These are phyloP conservation scores for Oreocharis arfaki DNA, from an alignment of 2,113 vertebrate genomes.

Conservation along the genomic window DNA sequence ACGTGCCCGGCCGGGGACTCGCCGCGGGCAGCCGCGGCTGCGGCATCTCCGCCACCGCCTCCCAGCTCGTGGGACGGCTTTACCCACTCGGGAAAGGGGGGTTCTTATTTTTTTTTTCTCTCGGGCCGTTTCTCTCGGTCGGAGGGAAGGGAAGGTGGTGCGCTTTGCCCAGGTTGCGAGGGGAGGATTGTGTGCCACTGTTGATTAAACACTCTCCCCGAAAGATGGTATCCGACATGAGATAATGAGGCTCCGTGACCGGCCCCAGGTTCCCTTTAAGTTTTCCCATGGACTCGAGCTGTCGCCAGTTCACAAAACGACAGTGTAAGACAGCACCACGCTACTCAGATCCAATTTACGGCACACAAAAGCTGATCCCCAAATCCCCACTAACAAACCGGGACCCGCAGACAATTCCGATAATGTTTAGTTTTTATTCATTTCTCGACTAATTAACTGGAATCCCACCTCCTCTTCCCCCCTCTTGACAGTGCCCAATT, in stretches of 20 bases:
- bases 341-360: constrained; percentile 91
- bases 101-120: rapidly evolving
- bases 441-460: constrained; percentile 96
- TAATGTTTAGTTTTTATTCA: constrained; percentile 86
- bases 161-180: constrained; percentile 22
- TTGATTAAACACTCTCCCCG: constrained; percentile 76
- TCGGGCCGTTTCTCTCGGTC: background rate
- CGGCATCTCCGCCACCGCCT: background rate
- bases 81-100: background rate
- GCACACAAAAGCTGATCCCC: constrained; percentile 90
- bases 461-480: constrained; percentile 78
- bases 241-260: constrained; percentile 86
- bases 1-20: background rate
- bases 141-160: background rate
- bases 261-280: constrained; percentile 78
- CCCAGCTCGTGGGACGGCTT: background rate
- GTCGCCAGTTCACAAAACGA: constrained; percentile 86
- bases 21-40: background rate
- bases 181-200: constrained; percentile 17
- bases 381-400: constrained; percentile 87
- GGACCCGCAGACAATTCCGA: constrained; percentile 82
- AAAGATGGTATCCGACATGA: constrained; percentile 84
- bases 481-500: constrained; percentile 89
- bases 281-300: constrained; percentile 85
- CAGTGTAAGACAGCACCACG: constrained; percentile 86